Percentiles rank a stretch among this genome's conserved stretches.
Evolutionary conservation across 2,113 vertebrate genomes (phyloP).

Genomic region (Pyrgilauda ruficollis): DNA sequence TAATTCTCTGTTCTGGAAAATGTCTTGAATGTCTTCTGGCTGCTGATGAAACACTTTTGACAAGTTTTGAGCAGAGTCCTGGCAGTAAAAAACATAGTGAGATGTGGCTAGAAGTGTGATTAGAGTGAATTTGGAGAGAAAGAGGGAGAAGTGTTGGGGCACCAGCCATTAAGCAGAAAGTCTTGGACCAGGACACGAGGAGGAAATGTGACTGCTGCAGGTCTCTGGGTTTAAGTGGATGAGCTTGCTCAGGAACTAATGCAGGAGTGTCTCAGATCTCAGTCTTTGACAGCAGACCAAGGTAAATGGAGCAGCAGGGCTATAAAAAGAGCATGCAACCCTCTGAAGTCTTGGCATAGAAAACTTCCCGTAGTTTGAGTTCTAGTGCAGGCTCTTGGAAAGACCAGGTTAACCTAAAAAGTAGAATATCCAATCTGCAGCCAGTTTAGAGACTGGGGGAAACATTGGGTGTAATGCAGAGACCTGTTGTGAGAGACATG

Average conservation of each 20-base stretch:
- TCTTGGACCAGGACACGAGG: not conserved
- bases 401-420: not conserved
- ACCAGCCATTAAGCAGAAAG: not conserved
- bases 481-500: not conserved
- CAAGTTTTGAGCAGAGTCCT: not conserved
- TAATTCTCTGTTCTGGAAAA: conserved; percentile 12
- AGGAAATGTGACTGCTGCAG: not conserved
- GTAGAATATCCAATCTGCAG: not conserved
- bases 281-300: not conserved
- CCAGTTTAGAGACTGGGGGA: not conserved
- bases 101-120: not conserved
- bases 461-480: not conserved
- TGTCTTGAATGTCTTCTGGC: conserved; percentile 1
- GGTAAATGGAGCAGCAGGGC: conserved; percentile 13
- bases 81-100: not conserved
- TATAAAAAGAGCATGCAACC: conserved; percentile 12
- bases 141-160: not conserved
- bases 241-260: not conserved
- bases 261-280: not conserved
- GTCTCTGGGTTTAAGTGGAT: not conserved
- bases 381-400: not conserved
- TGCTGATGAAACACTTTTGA: not conserved
- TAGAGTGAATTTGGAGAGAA: not conserved
- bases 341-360: conserved; percentile 38
- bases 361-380: not conserved